A percentile compares a stretch with the other conserved stretches of the same genome.
Evolutionary conservation across 2,888 invertebrate species (phyloP).

Genomic region (Drosophila quinaria): DNA sequence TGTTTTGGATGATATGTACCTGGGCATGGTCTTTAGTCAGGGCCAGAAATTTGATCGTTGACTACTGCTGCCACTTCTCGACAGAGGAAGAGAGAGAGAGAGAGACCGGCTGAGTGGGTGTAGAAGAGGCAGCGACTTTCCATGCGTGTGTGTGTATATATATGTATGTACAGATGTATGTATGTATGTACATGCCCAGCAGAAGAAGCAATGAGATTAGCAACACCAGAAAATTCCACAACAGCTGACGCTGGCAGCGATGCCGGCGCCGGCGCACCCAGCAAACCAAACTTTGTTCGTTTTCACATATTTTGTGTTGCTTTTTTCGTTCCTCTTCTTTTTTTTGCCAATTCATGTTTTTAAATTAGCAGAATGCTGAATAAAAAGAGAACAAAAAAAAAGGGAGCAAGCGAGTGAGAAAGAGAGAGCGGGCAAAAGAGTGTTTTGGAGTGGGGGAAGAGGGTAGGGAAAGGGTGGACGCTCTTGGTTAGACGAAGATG

Average conservation of each 20-base stretch:
- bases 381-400: conserved; percentile 46
- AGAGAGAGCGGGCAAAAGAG: conserved; percentile 2
- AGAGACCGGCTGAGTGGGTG: conserved; percentile 42
- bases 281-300: conserved; percentile 48
- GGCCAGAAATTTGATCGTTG: conserved; percentile 50
- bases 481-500: conserved; percentile 31
- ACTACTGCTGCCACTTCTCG: conserved; percentile 46
- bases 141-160: conserved; percentile 5
- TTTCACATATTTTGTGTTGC: conserved; percentile 50
- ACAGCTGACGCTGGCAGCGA: conserved; percentile 60
- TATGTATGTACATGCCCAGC: conserved; percentile 9
- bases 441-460: not conserved
- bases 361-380: conserved; percentile 67
- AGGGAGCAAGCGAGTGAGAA: conserved; percentile 5
- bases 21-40: conserved; percentile 17
- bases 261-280: conserved; percentile 64
- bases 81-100: not conserved
- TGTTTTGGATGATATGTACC: conserved; percentile 2
- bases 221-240: conserved; percentile 67
- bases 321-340: conserved; percentile 29
- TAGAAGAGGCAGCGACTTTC: conserved; percentile 9
- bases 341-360: conserved; percentile 71
- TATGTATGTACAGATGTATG: not conserved
- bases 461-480: conserved; percentile 37
- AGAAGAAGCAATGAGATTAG: conserved; percentile 55